Evolutionary conservation across 1,140 invertebrate species (phyloP).

Genomic region (Telenomus remus): DNA sequence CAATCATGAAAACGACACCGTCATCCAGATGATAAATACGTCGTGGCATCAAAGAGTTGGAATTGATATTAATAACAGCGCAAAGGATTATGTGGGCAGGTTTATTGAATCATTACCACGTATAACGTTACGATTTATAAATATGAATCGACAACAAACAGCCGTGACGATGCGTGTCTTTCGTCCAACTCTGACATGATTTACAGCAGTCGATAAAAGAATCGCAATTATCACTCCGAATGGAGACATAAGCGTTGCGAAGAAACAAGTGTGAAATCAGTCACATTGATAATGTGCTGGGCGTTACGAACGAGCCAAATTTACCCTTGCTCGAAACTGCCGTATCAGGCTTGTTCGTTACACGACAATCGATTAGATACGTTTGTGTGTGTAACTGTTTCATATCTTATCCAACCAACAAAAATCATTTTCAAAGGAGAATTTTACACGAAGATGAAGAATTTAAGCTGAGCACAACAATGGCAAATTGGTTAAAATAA

Average conservation of each 20-base stretch:
- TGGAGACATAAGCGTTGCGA: constrained; percentile 69
- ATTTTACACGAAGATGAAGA: no score
- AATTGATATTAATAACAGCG: constrained; percentile 43
- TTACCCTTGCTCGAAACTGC: constrained; percentile 45
- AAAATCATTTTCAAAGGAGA: no score
- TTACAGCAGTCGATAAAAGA: constrained; percentile 68
- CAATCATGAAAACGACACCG: neutral
- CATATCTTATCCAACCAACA: no score
- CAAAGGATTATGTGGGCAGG: constrained; percentile 38
- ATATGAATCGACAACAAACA: constrained; percentile 61
- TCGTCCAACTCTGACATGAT: constrained; percentile 57
- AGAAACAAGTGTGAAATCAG: constrained; percentile 75
- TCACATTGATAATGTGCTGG: constrained; percentile 69
- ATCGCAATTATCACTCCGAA: constrained; percentile 65
- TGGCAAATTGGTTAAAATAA: no score
- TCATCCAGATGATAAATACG: constrained; percentile 16
- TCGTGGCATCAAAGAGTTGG: constrained; percentile 6
- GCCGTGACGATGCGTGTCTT: constrained; percentile 66
- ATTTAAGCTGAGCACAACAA: no score
- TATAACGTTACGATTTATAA: constrained; percentile 26
- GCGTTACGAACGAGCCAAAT: constrained; percentile 29
- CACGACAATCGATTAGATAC: constrained; percentile 70
- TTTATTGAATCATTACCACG: constrained; percentile 51
- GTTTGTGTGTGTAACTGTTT: neutral
- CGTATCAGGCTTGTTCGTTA: constrained; percentile 40